A percentile compares a stretch with the other conserved stretches of the same genome.
phyloP scores from a whole-genome alignment of 2,113 vertebrate genomes.

The Anseranas semipalmata region DNA sequence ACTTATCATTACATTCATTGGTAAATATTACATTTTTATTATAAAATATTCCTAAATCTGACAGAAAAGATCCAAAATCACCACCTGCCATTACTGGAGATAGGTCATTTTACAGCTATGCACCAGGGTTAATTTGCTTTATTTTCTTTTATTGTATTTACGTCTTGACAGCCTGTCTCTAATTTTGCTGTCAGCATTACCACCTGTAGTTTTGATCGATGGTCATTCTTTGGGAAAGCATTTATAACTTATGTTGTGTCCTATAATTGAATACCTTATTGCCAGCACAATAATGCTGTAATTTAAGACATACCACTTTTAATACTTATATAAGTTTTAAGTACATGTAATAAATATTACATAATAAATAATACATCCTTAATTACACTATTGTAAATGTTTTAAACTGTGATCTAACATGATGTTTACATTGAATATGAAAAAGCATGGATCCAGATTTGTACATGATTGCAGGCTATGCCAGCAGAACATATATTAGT shows the following conservation, averaged over 20 bases:
- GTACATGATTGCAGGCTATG: not conserved
- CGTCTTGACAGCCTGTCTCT: not conserved
- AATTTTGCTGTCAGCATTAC: not conserved
- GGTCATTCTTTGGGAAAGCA: not conserved
- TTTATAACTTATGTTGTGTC: conserved; percentile 18
- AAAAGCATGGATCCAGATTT: not conserved
- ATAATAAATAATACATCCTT: not conserved
- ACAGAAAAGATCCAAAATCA: not conserved
- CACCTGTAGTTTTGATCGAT: conserved; percentile 1
- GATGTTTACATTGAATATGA: not conserved
- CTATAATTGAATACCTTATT: not conserved
- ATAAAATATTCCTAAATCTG: not conserved
- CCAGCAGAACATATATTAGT: not conserved
- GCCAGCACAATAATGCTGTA: not conserved
- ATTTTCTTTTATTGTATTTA: conserved; percentile 1
- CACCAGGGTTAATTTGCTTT: not conserved
- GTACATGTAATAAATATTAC: not conserved
- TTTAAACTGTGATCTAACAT: not conserved
- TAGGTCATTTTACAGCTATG: not conserved
- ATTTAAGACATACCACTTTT: not conserved
- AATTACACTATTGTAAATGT: not conserved
- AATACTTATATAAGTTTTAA: not conserved
- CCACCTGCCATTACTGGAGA: not conserved
- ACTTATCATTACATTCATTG: not conserved
- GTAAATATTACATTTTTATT: not conserved